Conservation (phyloP, 2,113 vertebrate species). For the Hoplias malabaricus region DNA sequence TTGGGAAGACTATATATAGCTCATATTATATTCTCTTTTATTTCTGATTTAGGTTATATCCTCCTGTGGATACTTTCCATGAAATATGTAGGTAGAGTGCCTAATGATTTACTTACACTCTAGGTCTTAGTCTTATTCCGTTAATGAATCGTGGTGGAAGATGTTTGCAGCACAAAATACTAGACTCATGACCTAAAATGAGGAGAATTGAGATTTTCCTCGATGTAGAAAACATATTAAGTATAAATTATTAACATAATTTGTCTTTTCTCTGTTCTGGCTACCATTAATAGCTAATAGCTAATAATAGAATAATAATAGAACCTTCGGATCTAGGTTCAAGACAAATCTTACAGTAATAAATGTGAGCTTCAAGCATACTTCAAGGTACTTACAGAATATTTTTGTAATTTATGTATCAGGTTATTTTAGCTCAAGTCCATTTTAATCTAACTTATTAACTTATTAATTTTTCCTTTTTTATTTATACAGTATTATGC, state of each 20-base stretch:
- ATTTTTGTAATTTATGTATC: too few relatives aligned
- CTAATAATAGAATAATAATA: too few relatives aligned
- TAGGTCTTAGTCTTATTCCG: not conserved
- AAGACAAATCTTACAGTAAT: too few relatives aligned
- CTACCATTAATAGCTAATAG: not conserved
- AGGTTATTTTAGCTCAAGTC: too few relatives aligned
- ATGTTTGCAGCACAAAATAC: conserved; percentile 4
- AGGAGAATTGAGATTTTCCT: conserved; percentile 1
- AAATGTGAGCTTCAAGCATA: too few relatives aligned
- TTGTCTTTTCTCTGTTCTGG: not conserved
- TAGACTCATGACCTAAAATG: not conserved
- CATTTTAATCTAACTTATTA: too few relatives aligned
- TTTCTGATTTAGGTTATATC: conserved; percentile 3
- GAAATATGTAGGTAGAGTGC: conserved; percentile 7
- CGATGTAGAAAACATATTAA: conserved; percentile 6
- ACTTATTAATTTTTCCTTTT: too few relatives aligned
- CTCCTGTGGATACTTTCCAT: conserved; percentile 12
- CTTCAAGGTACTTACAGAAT: too few relatives aligned
- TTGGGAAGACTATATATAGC: not conserved
- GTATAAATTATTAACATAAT: not conserved
- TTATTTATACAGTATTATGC: too few relatives aligned
- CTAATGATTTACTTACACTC: conserved; percentile 4
- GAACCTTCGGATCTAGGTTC: not conserved
- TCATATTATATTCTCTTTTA: not conserved
- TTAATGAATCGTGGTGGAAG: not conserved